Conservation (phyloP, 2,888 invertebrate species). For the Piscicola geometra region DNA sequence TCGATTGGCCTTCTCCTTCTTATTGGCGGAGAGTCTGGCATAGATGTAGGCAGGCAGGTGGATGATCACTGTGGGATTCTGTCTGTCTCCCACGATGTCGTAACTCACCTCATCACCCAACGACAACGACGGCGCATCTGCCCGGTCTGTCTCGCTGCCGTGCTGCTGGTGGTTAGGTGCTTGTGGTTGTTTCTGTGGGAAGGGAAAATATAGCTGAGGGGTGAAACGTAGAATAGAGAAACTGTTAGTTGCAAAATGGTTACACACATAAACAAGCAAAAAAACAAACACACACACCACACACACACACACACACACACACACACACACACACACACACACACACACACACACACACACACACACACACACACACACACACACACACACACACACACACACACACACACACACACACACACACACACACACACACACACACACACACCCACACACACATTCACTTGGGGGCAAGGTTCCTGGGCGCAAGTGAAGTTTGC, state of each 20-base stretch:
- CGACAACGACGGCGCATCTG: too few species aligned
- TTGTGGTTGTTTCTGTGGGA: too few species aligned
- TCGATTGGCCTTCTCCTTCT: too few species aligned
- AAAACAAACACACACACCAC: background rate
- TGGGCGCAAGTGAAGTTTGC: too few species aligned
- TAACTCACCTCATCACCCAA: too few species aligned
- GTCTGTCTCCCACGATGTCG: background rate
- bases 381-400: conserved; percentile 19
- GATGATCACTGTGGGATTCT: background rate
- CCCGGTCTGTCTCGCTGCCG: too few species aligned
- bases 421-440: conserved; percentile 21
- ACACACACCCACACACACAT: conserved; percentile 11
- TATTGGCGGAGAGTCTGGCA: background rate
- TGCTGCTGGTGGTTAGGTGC: too few species aligned
- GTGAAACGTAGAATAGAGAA: background rate
- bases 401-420: conserved; percentile 16
- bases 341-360: background rate
- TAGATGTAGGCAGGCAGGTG: background rate
- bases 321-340: background rate
- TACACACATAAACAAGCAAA: background rate
- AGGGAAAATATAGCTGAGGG: too few species aligned
- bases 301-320: conserved; percentile 8
- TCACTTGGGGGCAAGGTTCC: too few species aligned
- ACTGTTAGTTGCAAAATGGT: too few species aligned
- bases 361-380: conserved; percentile 5